Evolutionary conservation across 2,888 invertebrate species (phyloP).

Genomic region (Tachina grossa): DNA sequence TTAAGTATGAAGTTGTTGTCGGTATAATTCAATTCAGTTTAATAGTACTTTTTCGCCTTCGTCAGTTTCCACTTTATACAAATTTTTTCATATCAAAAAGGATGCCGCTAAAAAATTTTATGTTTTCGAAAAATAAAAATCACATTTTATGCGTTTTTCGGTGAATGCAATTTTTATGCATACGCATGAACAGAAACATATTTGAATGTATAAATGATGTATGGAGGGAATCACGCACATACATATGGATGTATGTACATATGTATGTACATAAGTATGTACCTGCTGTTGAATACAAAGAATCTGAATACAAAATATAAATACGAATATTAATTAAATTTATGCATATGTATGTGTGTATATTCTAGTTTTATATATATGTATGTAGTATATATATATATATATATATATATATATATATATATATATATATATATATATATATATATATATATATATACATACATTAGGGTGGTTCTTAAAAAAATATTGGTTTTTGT

Average conservation of each 20-base stretch:
- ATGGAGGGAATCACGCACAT: not conserved
- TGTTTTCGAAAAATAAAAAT: conserved; percentile 72
- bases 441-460: too few species aligned
- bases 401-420: too few species aligned
- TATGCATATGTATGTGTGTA: too few species aligned
- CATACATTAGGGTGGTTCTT: too few species aligned
- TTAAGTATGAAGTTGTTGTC: conserved; percentile 72
- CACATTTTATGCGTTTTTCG: conserved; percentile 74
- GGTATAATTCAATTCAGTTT: conserved; percentile 67
- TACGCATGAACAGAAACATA: conserved; percentile 64
- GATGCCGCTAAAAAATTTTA: conserved; percentile 73
- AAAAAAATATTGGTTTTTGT: too few species aligned
- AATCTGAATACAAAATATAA: too few species aligned
- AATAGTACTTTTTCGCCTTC: conserved; percentile 50
- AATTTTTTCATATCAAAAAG: conserved; percentile 68
- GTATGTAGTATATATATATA: too few species aligned
- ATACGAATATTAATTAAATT: too few species aligned
- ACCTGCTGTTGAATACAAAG: too few species aligned
- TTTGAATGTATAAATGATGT: not conserved
- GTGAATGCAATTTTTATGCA: conserved; percentile 74
- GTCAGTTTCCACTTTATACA: conserved; percentile 41
- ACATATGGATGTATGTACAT: not conserved
- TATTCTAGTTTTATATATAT: too few species aligned
- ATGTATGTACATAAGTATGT: not conserved
- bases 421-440: too few species aligned